A percentile compares a stretch with the other conserved stretches of the same genome.
Evolutionary conservation across 2,113 vertebrate genomes (phyloP).

Genomic region (Menidia beryllina): DNA sequence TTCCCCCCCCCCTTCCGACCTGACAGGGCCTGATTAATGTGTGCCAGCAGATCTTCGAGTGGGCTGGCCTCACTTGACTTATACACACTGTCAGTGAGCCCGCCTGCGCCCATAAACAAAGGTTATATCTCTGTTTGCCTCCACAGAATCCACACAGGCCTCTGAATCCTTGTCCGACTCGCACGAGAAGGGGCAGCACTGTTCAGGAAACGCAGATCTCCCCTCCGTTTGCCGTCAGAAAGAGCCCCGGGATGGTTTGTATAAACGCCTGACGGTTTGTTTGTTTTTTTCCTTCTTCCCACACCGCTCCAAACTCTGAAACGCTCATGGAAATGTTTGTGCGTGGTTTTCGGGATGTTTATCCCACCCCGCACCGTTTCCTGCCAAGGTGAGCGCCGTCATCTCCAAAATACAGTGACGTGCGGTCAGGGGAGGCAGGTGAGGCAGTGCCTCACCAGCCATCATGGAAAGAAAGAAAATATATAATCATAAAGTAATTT

Average conservation of each 20-base stretch:
- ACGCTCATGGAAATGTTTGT: neutral
- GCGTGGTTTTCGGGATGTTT: neutral
- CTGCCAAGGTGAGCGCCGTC: neutral
- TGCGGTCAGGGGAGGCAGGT: no score
- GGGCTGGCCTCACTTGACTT: slow-evolving; percentile 68
- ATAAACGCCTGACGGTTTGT: slow-evolving; percentile 1
- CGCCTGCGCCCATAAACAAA: slow-evolving; percentile 74
- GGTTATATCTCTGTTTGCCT: slow-evolving; percentile 67
- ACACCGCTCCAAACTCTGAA: neutral
- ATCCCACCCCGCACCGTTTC: neutral
- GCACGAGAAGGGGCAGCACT: neutral
- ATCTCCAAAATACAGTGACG: neutral
- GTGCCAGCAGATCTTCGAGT: slow-evolving; percentile 58
- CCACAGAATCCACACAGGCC: slow-evolving; percentile 19
- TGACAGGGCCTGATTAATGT: slow-evolving; percentile 68
- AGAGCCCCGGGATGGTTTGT: slow-evolving; percentile 14
- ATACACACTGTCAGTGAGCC: slow-evolving; percentile 64
- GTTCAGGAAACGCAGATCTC: neutral
- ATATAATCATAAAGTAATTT: no score
- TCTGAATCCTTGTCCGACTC: slow-evolving; percentile 23
- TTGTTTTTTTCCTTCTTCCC: neutral
- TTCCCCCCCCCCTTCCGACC: slow-evolving; percentile 21
- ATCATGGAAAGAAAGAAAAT: no score
- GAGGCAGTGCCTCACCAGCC: no score
- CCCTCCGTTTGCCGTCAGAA: neutral